phyloP scores from a whole-genome alignment of 2,113 vertebrate species.

The Oceanodroma tethys region DNA sequence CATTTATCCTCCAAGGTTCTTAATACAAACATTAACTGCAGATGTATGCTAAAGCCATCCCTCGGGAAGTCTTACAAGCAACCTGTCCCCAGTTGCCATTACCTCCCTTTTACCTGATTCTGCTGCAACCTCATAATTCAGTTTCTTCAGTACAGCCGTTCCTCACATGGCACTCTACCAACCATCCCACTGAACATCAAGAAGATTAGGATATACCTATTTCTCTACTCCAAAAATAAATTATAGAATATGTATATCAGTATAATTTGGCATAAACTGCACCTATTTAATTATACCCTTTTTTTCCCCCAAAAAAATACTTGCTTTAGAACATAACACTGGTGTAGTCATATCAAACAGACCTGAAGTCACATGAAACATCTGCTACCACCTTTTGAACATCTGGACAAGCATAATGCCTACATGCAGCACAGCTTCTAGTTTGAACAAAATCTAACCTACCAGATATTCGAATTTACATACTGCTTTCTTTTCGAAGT shows the following conservation, averaged over 20 bases:
- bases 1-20: not conserved
- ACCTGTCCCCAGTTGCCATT: not conserved
- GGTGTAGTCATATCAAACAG: not conserved
- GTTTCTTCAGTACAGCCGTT: not conserved
- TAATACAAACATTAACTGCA: not conserved
- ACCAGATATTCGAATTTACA: not conserved
- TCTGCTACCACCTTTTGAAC: not conserved
- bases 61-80: not conserved
- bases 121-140: not conserved
- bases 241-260: not conserved
- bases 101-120: not conserved
- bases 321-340: not conserved
- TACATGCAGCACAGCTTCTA: not conserved
- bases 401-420: not conserved
- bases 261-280: not conserved
- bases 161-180: not conserved
- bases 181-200: not conserved
- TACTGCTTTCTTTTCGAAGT: not conserved
- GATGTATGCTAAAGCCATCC: not conserved
- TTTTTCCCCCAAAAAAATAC: too few relatives aligned
- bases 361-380: not conserved
- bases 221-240: not conserved
- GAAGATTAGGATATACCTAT: not conserved
- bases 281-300: not conserved
- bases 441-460: not conserved